Evolutionary conservation across 2,797 vertebrate genomes (phyloP), one percentile per base, ranked within the genome.

Genomic region (Onychomys torridus): DNA sequence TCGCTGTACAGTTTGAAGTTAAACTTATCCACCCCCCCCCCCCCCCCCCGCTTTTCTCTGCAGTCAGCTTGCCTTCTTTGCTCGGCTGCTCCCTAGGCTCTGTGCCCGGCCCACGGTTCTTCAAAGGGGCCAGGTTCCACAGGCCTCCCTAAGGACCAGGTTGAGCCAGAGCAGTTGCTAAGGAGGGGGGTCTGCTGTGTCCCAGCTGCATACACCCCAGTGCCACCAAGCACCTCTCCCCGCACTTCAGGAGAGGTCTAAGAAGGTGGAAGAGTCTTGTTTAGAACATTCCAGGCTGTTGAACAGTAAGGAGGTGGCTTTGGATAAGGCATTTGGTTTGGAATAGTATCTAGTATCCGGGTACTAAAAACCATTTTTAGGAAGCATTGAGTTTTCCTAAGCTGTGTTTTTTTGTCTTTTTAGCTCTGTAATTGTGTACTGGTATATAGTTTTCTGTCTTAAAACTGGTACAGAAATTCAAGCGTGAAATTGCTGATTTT

Each of bases 391-490:
- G 32, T 61, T 79, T 79, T 79, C 55, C 57, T n/a, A 19, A 76
- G 17, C 37, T 73, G 5, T 79, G 76, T 79, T 43, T 76, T 90
- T 84, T 52, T 16, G 37, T 78, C 21, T 61, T 61, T 90, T 77
- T 34, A 61, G 84, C 46, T 86, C 46, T 57, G 5, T 78, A 57
- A n/a, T 92, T 89, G 14, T 71, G 86, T 37, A 16, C 46, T 92
- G 25, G 52, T 4, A 0, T 40, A 75, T 52, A 89, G 34, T 49
- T 84, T 92, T 79, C 49, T 75, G 21, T 57, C 17, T 89, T 67
- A 79, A 97, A 90, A 65, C 29, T 67, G 27, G 16, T 63, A 69
- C 55, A 73, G 81, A 86, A 89, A 77, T 78, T 94, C 12, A 75
- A 78, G 34, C 52, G 9, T 86, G 40, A 93, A 83, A 76, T 49